Base-by-base conservation (phyloP, 92 coral and sea anemone species). In the Zoanthus solanderi region DNA sequence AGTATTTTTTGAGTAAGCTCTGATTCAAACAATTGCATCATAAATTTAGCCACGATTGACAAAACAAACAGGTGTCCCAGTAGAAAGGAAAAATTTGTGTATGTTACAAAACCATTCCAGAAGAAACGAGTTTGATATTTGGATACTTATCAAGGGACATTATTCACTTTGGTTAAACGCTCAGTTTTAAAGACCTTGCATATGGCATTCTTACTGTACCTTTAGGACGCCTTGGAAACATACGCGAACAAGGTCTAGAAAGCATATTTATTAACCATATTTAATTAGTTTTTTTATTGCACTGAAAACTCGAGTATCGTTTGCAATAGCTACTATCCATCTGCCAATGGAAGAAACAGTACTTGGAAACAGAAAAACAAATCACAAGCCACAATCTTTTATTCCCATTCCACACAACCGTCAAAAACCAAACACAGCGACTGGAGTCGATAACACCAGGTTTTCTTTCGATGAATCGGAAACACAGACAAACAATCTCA, bases 351-450 rank as follows among this genome's bases (percentile, higher is more conserved):
- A 81, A 57, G 75, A 81, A n/a, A 31, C 57, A 45, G 2, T 34
- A 34, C 37, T 23, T 60, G 48, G 52, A 58, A 79, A 16, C 75
- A 65, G 58, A 28, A 65, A 47, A 46, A 30, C 72, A 42, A 79
- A n/a, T 79, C 74, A 52, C 0, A 79, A 79, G 73, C 73, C 61
- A 6, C 75, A 63, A 13, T 81, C 85, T 2, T 81, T 45, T 45
- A 81, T 81, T 81, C 85, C 85, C 23, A 50, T 81, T 17, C 85
- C 75, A 23, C 46, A 31, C 60, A 81, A 73, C 44, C 85, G 85
- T 14, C 85, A 81, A 67, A 81, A 81, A 68, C 4, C 61, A 67
- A 42, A 58, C 23, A 81, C 63, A 81, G 11, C 85, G 5, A 45
- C 85, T 47, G 75, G 85, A 66, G 85, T 29, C 5, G 85, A 81